These are phyloP conservation scores for Phylloscopus trochiloides DNA, from an alignment of 2,113 vertebrate species.

Conservation along the genomic window DNA sequence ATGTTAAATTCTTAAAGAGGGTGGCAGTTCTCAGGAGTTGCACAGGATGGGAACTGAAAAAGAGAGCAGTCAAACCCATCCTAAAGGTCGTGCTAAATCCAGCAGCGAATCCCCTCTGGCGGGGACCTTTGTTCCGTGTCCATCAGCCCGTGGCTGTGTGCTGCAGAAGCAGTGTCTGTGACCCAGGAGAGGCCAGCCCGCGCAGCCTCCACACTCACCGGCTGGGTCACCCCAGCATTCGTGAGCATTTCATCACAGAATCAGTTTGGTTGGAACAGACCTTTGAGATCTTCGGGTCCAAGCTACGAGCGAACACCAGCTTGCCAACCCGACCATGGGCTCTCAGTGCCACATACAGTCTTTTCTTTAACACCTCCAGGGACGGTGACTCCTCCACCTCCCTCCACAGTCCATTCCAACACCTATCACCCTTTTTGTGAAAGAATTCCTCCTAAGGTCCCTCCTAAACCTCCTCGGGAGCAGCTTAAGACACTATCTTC, in stretches of 20 bases:
- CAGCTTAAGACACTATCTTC: neutral
- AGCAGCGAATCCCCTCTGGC: neutral
- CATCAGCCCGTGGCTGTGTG: rapidly evolving
- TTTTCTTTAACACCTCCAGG: neutral
- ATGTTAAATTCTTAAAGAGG: neutral
- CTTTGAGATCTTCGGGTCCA: neutral
- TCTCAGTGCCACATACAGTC: neutral
- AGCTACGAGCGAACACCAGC: neutral
- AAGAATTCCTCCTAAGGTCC: neutral
- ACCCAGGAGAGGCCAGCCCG: rapidly evolving
- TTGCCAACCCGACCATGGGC: rapidly evolving
- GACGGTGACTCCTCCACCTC: no score
- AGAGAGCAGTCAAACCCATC: neutral
- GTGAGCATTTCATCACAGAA: neutral
- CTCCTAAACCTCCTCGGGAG: neutral
- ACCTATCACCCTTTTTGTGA: neutral
- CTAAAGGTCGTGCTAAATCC: neutral
- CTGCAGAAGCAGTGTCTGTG: rapidly evolving
- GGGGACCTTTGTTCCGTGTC: rapidly evolving
- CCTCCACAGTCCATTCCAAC: neutral
- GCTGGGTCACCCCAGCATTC: rapidly evolving
- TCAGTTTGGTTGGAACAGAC: neutral
- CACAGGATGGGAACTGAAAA: neutral
- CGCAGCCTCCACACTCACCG: rapidly evolving
- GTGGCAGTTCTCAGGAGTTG: neutral